phyloP scores from a whole-genome alignment of 1,140 invertebrate genomes.

The Xylocopa sonorina region DNA sequence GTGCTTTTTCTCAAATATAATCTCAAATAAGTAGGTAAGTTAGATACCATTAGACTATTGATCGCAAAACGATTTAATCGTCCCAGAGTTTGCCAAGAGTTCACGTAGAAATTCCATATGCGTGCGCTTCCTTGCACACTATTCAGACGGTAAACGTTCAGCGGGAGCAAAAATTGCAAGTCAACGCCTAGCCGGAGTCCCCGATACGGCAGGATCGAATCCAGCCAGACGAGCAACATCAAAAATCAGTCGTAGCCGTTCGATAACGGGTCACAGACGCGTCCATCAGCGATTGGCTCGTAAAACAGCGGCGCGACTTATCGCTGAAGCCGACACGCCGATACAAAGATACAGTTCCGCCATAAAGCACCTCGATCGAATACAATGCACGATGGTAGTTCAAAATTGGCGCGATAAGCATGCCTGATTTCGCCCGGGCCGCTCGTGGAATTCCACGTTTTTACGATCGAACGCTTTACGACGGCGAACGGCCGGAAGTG shows the following conservation, averaged over 20 bases:
- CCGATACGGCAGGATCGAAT: background rate
- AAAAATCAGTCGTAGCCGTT: background rate
- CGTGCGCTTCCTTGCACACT: too few relatives aligned
- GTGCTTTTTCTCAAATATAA: too few relatives aligned
- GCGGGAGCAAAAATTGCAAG: too few relatives aligned
- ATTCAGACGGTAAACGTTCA: too few relatives aligned
- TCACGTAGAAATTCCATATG: too few relatives aligned
- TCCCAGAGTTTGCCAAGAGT: too few relatives aligned
- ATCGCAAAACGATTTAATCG: too few relatives aligned
- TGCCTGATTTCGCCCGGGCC: slow-evolving; percentile 11
- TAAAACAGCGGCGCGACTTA: slow-evolving; percentile 16
- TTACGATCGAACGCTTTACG: slow-evolving; percentile 38
- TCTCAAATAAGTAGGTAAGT: too few relatives aligned
- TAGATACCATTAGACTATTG: too few relatives aligned
- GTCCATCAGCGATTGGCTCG: slow-evolving; percentile 24
- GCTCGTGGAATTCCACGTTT: slow-evolving; percentile 13
- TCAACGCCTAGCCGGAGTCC: background rate
- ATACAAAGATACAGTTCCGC: slow-evolving; percentile 12
- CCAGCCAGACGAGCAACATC: background rate
- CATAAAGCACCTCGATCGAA: slow-evolving; percentile 18
- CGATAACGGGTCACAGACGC: background rate
- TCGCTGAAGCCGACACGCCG: background rate
- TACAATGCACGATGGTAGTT: background rate
- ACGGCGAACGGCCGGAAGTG: background rate
- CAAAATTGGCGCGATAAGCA: slow-evolving; percentile 31